Evolutionary conservation across 2,888 invertebrate genomes (phyloP).

Genomic region (Heliconius erato): DNA sequence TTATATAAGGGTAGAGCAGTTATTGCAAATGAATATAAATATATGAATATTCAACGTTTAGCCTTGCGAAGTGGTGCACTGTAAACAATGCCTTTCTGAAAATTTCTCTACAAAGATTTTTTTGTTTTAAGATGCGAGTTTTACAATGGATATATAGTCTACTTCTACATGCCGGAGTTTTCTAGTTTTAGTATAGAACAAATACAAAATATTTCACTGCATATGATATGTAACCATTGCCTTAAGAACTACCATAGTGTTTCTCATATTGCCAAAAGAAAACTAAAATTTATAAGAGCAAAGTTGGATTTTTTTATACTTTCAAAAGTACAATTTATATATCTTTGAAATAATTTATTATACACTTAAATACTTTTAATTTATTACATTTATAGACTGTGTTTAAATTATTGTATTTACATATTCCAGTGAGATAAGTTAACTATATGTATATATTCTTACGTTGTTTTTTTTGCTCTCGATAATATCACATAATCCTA

Average conservation of each 20-base stretch:
- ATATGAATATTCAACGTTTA: constrained; percentile 34
- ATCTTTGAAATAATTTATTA: not conserved
- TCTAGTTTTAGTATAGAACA: constrained; percentile 27
- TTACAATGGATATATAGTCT: constrained; percentile 45
- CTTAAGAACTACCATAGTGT: not conserved
- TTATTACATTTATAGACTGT: too few relatives aligned
- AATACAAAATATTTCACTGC: constrained; percentile 27
- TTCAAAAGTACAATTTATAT: not conserved
- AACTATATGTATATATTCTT: too few relatives aligned
- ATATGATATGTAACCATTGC: not conserved
- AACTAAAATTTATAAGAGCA: not conserved
- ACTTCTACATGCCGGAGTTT: constrained; percentile 41
- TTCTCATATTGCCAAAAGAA: not conserved
- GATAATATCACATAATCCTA: too few relatives aligned
- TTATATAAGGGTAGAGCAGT: not conserved
- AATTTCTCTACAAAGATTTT: constrained; percentile 37
- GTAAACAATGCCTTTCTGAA: constrained; percentile 45
- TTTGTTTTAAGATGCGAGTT: constrained; percentile 44
- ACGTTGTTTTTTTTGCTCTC: too few relatives aligned
- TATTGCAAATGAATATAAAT: not conserved
- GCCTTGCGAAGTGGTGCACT: constrained; percentile 45
- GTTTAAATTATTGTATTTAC: too few relatives aligned
- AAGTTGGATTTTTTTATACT: not conserved
- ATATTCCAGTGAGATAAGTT: too few relatives aligned
- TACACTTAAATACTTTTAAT: too few relatives aligned